Base-by-base conservation (phyloP, 1,140 invertebrate genomes). In the Heliconius hewitsoni region DNA sequence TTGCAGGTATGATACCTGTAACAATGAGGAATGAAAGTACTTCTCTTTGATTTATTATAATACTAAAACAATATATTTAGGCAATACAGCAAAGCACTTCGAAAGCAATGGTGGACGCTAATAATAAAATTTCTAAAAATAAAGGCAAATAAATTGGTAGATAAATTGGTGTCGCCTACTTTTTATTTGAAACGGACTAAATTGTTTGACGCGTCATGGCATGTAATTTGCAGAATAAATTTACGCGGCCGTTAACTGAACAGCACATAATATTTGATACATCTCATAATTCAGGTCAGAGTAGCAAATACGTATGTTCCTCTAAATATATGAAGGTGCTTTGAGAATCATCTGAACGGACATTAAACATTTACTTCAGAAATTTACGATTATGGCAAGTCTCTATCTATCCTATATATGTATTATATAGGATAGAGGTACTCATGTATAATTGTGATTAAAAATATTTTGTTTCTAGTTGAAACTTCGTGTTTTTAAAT, bases 211-310 rank as follows among this genome's bases (percentile, higher is more conserved):
- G 76, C 74, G 42, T 73, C 74, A 27, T 71, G 60, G 60, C 27
- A 76, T 52, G 71, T 76, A 76, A 79, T 78, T 66, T 42, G 78
- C 60, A 46, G 73, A 79, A 79, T 78, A 57, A 80, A 80, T 78
- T 78, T 78, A 79, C 50, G 78, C 75, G 78, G 73, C 37, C 78
- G 60, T 57, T 73, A 73, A 80, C 70, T 76, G 73, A 74, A 60
- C 39, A 71, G 73, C 75, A 42, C 39, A 66, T 70, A 71, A 70
- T 18, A 76, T 71, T 71, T 76, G 75, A 66, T 66, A 66, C 60
- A 66, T 66, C 60, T 66, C 60, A 66, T 66, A 66, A 66, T 66
- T 66, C 60, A 66, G 60, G 60, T 66, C 23, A 66, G 60, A 66
- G 27, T 66, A 66, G 60, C 60, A 30, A 66, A 57, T 66, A 66